phyloP scores from a whole-genome alignment of 2,888 invertebrate genomes.

The Metalampra italica region DNA sequence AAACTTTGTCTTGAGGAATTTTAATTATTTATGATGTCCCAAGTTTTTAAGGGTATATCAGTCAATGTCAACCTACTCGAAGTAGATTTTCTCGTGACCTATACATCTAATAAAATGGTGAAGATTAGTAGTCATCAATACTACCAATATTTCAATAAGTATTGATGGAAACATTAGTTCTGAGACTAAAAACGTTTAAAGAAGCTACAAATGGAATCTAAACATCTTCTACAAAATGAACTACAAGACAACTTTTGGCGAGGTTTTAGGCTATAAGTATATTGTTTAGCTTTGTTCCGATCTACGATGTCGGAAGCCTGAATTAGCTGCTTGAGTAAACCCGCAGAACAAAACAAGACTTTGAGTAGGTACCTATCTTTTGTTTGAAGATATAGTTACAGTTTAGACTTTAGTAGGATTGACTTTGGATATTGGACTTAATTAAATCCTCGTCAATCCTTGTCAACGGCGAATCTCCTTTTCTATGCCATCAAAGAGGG shows the following conservation, averaged over 20 bases:
- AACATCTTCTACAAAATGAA: too few relatives aligned
- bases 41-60: conserved; percentile 29
- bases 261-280: too few relatives aligned
- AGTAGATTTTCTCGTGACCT: neutral
- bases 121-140: too few relatives aligned
- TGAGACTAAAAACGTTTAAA: too few relatives aligned
- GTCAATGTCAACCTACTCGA: conserved; percentile 31
- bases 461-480: neutral
- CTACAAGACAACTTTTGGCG: too few relatives aligned
- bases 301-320: too few relatives aligned
- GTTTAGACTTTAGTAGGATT: conserved; percentile 1
- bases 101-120: conserved; percentile 3
- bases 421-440: neutral
- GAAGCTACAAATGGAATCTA: too few relatives aligned
- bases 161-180: too few relatives aligned
- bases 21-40: conserved; percentile 48
- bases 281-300: too few relatives aligned
- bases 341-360: too few relatives aligned
- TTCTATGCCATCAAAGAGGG: neutral
- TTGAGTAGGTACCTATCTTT: neutral
- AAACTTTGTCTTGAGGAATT: conserved; percentile 33
- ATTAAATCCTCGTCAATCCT: neutral
- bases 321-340: too few relatives aligned
- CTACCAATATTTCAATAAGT: too few relatives aligned
- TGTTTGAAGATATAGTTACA: neutral